These are phyloP conservation scores for Clepsis dumicolana DNA, from an alignment of 2,888 invertebrate genomes.

Conservation along the genomic window DNA sequence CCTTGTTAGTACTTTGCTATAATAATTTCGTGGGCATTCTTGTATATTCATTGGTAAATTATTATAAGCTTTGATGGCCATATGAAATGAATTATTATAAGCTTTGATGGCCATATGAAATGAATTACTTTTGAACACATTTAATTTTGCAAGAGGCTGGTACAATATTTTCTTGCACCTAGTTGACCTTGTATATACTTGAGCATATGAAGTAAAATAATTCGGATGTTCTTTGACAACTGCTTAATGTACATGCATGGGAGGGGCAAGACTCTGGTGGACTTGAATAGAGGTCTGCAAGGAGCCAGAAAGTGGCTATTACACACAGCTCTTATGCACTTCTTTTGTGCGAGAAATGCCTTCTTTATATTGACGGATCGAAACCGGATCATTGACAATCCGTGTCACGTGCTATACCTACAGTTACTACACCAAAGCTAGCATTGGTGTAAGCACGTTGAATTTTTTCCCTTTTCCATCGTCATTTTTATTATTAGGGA, in stretches of 20 bases:
- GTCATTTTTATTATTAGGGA: neutral
- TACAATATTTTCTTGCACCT: no score
- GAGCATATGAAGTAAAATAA: neutral
- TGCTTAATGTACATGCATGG: slow-evolving; percentile 9
- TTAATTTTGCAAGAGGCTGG: no score
- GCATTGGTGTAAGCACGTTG: no score
- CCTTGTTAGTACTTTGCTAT: neutral
- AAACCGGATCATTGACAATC: no score
- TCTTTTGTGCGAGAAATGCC: slow-evolving; percentile 3
- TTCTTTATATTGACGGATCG: neutral
- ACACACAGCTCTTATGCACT: slow-evolving; percentile 18
- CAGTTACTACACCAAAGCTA: no score
- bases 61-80: neutral
- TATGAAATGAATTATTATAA: slow-evolving; percentile 1
- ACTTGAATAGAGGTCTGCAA: no score
- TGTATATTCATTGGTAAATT: neutral
- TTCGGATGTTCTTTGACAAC: slow-evolving; percentile 5
- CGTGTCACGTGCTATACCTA: no score
- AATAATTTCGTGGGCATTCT: neutral
- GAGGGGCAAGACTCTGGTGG: neutral
- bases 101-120: no score
- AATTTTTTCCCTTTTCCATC: no score
- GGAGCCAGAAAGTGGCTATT: slow-evolving; percentile 1
- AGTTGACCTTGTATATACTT: neutral
- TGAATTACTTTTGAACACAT: neutral